Percentiles rank a stretch among this genome's conserved stretches.
These are phyloP conservation scores for Callipepla californica DNA, from an alignment of 2,113 vertebrate genomes.

Conservation along the genomic window DNA sequence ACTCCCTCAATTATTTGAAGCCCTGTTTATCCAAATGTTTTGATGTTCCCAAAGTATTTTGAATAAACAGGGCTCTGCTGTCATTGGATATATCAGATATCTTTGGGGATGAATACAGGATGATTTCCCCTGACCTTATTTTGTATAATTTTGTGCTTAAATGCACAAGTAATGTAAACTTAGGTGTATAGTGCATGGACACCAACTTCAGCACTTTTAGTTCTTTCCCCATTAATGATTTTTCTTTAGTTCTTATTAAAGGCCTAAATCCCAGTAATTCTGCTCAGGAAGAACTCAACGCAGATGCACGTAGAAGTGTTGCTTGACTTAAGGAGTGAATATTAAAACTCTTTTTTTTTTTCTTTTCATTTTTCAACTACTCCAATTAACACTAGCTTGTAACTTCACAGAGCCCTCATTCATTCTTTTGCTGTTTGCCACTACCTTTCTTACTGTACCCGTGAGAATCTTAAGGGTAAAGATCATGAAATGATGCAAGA, in stretches of 20 bases:
- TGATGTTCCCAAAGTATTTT: constrained; percentile 70
- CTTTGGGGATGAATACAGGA: constrained; percentile 46
- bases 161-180: not conserved
- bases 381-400: not conserved
- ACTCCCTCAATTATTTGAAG: constrained; percentile 72
- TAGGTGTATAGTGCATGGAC: not conserved
- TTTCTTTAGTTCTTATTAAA: not conserved
- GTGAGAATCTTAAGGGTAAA: not conserved
- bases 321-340: not conserved
- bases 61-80: constrained; percentile 64
- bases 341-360: not conserved
- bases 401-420: not conserved
- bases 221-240: not conserved
- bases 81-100: constrained; percentile 44
- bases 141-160: constrained; percentile 37
- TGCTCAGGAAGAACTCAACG: not conserved
- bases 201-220: not conserved
- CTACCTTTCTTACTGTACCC: not conserved
- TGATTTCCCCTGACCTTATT: constrained; percentile 55
- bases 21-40: constrained; percentile 73
- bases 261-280: not conserved
- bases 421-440: not conserved
- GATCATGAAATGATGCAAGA: not conserved
- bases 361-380: not conserved
- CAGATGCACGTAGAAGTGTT: not conserved